Percentiles rank a stretch among this genome's conserved stretches.
Conservation (phyloP, 2,797 vertebrate genomes). For the Aeoliscus strigatus region DNA sequence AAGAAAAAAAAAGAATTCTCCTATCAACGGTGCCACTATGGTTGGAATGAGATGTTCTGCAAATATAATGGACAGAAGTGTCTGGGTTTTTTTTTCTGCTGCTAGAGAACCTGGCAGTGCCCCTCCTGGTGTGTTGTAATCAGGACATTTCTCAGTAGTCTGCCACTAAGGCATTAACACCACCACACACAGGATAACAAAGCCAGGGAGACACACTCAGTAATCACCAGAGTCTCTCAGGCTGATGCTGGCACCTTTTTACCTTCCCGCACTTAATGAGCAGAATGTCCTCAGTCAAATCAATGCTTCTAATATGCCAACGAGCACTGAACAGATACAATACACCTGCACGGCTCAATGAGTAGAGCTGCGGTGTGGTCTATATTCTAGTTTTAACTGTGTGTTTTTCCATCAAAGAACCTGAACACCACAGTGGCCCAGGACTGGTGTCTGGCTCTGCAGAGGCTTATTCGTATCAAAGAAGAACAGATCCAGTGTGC, state of each 20-base stretch:
- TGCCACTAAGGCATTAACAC: slow-evolving; percentile 36
- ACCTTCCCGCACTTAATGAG: slow-evolving; percentile 43
- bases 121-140: slow-evolving; percentile 47
- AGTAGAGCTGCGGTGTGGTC: no score
- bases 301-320: slow-evolving; percentile 44
- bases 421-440: slow-evolving; percentile 93
- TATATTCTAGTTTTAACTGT: slow-evolving; percentile 31
- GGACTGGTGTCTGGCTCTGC: slow-evolving; percentile 94
- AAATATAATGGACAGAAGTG: slow-evolving; percentile 22
- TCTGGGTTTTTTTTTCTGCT: slow-evolving; percentile 30
- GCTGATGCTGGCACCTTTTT: slow-evolving; percentile 53
- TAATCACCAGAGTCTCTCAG: slow-evolving; percentile 57
- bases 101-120: slow-evolving; percentile 5
- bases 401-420: slow-evolving; percentile 75
- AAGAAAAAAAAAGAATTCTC: no score
- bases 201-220: slow-evolving; percentile 34
- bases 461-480: slow-evolving; percentile 92
- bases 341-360: slow-evolving; percentile 29
- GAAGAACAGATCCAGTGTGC: slow-evolving; percentile 95
- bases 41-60: slow-evolving; percentile 25
- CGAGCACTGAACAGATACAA: slow-evolving; percentile 49
- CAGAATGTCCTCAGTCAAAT: slow-evolving; percentile 50
- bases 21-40: slow-evolving; percentile 18
- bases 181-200: slow-evolving; percentile 27
- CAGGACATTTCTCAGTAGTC: slow-evolving; percentile 57